Percentiles rank a stretch among this genome's conserved stretches.
Conservation (phyloP, 2,797 vertebrate species). For the Peromyscus aztecus region DNA sequence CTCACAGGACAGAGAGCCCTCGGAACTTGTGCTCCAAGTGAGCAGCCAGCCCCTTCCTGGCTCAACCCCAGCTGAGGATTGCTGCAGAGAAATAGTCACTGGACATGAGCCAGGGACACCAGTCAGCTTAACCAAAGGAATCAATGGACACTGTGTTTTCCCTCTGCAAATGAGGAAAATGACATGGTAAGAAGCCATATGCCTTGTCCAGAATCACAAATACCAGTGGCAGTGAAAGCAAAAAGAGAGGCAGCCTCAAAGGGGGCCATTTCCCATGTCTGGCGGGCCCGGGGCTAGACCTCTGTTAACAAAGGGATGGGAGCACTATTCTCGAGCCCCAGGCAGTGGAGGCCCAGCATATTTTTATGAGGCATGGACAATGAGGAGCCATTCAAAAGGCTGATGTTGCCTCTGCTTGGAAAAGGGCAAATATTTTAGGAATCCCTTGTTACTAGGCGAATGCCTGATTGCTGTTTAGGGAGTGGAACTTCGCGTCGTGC, state of each 20-base stretch:
- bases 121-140: slow-evolving; percentile 79
- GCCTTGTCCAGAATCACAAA: slow-evolving; percentile 81
- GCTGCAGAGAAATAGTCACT: slow-evolving; percentile 75
- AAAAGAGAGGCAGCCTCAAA: slow-evolving; percentile 59
- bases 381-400: slow-evolving; percentile 74
- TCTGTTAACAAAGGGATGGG: slow-evolving; percentile 38
- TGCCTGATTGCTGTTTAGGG: slow-evolving; percentile 59
- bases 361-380: slow-evolving; percentile 70
- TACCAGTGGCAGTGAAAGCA: slow-evolving; percentile 62
- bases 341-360: slow-evolving; percentile 62
- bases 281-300: slow-evolving; percentile 30
- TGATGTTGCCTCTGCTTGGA: slow-evolving; percentile 61
- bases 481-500: slow-evolving; percentile 23
- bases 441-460: slow-evolving; percentile 75
- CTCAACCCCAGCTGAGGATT: slow-evolving; percentile 57
- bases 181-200: slow-evolving; percentile 77
- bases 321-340: not conserved
- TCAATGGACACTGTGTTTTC: slow-evolving; percentile 82
- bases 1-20: slow-evolving; percentile 6
- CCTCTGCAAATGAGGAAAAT: slow-evolving; percentile 77
- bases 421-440: slow-evolving; percentile 83
- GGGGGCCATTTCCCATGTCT: slow-evolving; percentile 49
- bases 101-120: slow-evolving; percentile 75
- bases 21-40: not conserved
- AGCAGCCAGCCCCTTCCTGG: slow-evolving; percentile 59